Base-by-base conservation (phyloP, 2,113 vertebrate species). In the Corapipo altera region DNA sequence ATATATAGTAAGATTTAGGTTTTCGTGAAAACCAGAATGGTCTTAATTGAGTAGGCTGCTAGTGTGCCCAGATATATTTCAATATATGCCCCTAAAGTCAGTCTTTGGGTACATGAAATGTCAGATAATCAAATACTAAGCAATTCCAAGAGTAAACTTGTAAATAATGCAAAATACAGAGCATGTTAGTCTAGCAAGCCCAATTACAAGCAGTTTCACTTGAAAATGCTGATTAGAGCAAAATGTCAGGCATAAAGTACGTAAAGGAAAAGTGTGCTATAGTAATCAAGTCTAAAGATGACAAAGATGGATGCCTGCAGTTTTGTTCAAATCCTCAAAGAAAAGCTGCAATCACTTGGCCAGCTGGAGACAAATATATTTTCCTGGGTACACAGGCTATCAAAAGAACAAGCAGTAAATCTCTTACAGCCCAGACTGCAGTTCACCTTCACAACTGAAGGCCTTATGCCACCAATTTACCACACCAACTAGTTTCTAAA, bases 151-250 rank as follows among this genome's bases (percentile, higher is more conserved):
- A 87, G 21, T n/a, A 92, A 87, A 82, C 70, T 65, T 80, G 67
- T 85, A 88, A 95, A 94, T 85, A 96, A 89, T 76, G 78, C 89
- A 95, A 95, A 97, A 89, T 72, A 75, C 1, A 72, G 49, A 73
- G 75, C n/a, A 77, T 5, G 43, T 71, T 84, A 80, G 43, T 30
- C 43, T 84, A 86, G 55, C 39, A 93, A 88, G 78, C 44, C 58
- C 17, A 78, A 62, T 81, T 75, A 84, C 41, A 85, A 78, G 70
- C 70, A 87, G 33, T 67, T 89, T 89, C 49, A 78, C n/a, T 82
- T 72, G 64, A 67, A 93, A 96, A 91, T 88, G 96, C 92, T 95
- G 91, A 95, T 97, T 90, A 85, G 79, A 83, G 67, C 46, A 95
- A 88, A 95, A 92, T 20, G 59, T 83, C 75, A 93, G 58, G 67